Evolutionary conservation across 2,888 invertebrate species (phyloP).

Genomic region (Callyntrura sp.): DNA sequence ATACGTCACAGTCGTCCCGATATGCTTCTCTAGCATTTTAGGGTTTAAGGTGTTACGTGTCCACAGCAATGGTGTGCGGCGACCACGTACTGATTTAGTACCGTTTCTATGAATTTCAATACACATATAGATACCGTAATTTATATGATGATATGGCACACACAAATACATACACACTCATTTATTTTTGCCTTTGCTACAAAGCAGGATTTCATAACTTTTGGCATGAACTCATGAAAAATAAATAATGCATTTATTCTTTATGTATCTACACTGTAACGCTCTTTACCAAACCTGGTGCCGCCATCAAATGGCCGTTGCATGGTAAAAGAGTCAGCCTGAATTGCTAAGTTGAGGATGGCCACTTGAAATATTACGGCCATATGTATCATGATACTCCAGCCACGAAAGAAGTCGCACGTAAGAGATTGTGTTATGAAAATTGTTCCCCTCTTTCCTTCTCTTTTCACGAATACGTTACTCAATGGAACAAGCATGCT

Average conservation of each 20-base stretch:
- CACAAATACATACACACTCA: neutral
- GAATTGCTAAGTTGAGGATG: neutral
- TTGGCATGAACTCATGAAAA: conserved; percentile 29
- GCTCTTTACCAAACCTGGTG: neutral
- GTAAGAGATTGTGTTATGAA: conserved; percentile 34
- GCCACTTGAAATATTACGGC: neutral
- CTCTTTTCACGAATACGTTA: conserved; percentile 21
- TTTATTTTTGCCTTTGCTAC: neutral
- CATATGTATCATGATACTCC: neutral
- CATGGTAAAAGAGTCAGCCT: neutral
- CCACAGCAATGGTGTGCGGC: neutral
- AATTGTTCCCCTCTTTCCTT: conserved; percentile 18
- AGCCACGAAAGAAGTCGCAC: neutral
- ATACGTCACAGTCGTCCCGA: neutral
- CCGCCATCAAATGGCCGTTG: neutral
- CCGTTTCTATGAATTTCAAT: neutral
- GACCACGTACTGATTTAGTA: conserved; percentile 43
- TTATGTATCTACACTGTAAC: neutral
- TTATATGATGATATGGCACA: neutral
- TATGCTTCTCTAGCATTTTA: conserved; percentile 36
- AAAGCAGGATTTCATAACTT: conserved; percentile 19
- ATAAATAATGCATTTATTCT: conserved; percentile 13
- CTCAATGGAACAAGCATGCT: neutral
- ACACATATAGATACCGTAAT: too few relatives aligned
- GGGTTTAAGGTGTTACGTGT: conserved; percentile 14